Evolutionary conservation across 2,888 invertebrate genomes (phyloP).

Genomic region (Drosophila ezoana): DNA sequence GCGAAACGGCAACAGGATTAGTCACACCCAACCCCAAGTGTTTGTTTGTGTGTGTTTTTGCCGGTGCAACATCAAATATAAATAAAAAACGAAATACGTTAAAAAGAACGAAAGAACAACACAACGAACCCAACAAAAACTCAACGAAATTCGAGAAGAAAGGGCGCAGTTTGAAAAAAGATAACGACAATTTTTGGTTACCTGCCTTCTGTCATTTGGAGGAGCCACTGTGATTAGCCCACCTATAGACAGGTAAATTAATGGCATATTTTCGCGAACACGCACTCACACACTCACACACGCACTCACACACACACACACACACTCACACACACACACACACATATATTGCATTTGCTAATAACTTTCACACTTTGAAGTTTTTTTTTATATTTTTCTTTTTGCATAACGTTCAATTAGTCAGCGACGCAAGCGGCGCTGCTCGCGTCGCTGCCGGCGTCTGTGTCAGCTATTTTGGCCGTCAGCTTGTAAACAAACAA

Average conservation of each 20-base stretch:
- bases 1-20: constrained; percentile 57
- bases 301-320: background rate
- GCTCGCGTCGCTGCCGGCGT: constrained; percentile 22
- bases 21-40: constrained; percentile 62
- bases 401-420: constrained; percentile 50
- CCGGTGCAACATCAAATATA: constrained; percentile 56
- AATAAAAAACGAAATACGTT: constrained; percentile 7
- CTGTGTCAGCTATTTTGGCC: constrained; percentile 20
- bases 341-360: constrained; percentile 12
- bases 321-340: background rate
- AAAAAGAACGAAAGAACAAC: background rate
- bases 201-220: constrained; percentile 41
- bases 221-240: constrained; percentile 44
- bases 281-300: constrained; percentile 1
- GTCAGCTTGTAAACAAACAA: constrained; percentile 56
- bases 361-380: constrained; percentile 48
- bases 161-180: constrained; percentile 25
- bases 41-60: constrained; percentile 50
- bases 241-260: constrained; percentile 44
- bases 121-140: constrained; percentile 33
- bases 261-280: constrained; percentile 1
- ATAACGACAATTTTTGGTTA: constrained; percentile 18
- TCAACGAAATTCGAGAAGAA: constrained; percentile 35
- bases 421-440: constrained; percentile 31
- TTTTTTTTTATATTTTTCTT: constrained; percentile 8